Evolutionary conservation across 2,888 invertebrate genomes (phyloP).

Genomic region (Crossocerus cetratus): DNA sequence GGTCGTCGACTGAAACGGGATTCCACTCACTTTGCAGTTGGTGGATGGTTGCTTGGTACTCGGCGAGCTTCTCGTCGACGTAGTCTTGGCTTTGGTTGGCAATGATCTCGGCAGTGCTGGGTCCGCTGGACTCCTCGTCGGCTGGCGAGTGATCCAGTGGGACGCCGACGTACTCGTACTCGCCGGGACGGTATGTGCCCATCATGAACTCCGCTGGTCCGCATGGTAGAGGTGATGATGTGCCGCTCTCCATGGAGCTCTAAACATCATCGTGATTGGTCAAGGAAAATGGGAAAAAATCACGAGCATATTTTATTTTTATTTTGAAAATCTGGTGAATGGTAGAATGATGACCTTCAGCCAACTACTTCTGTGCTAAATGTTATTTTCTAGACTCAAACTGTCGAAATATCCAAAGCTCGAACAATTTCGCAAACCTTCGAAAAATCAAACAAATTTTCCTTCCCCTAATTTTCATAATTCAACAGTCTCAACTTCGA

Average conservation of each 20-base stretch:
- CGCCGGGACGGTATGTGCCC: conserved; percentile 79
- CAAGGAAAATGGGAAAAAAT: too few species aligned
- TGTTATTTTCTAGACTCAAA: too few species aligned
- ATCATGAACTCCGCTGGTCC: conserved; percentile 75
- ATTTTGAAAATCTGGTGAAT: too few species aligned
- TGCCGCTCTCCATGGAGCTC: conserved; percentile 68
- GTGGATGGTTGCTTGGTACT: conserved; percentile 94
- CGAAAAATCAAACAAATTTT: too few species aligned
- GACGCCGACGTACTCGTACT: conserved; percentile 86
- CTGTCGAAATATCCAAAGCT: too few species aligned
- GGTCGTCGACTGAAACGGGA: too few species aligned
- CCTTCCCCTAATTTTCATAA: too few species aligned
- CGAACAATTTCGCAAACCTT: too few species aligned
- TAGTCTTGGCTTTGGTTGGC: conserved; percentile 96
- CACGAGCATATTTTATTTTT: too few species aligned
- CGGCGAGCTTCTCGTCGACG: conserved; percentile 94
- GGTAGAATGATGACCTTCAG: too few species aligned
- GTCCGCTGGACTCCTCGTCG: conserved; percentile 88
- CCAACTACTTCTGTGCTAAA: too few species aligned
- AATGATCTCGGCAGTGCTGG: conserved; percentile 94
- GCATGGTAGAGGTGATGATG: conserved; percentile 67
- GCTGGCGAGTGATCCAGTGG: conserved; percentile 86
- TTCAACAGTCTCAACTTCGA: too few species aligned
- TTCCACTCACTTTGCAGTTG: conserved; percentile 83
- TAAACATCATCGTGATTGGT: not conserved